Conservation (phyloP, 2,888 invertebrate genomes). For the Melipona bicolor region DNA sequence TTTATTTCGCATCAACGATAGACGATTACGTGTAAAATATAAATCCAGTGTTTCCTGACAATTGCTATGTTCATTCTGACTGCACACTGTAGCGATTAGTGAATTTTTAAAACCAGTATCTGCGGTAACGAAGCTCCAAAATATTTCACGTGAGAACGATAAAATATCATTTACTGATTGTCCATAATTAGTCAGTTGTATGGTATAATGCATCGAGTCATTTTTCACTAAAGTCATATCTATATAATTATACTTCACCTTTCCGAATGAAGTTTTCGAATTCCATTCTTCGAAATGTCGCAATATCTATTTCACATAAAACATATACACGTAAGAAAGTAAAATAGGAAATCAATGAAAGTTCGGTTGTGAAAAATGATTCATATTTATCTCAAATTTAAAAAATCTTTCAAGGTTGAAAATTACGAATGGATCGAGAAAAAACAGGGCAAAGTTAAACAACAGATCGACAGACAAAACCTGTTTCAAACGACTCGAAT, state of each 20-base stretch:
- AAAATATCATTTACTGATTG: constrained; percentile 24
- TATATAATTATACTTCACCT: constrained; percentile 39
- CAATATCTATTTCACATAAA: constrained; percentile 33
- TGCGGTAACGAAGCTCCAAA: constrained; percentile 19
- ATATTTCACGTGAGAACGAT: constrained; percentile 37
- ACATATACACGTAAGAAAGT: neutral
- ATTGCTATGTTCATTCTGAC: constrained; percentile 9
- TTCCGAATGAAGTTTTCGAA: neutral
- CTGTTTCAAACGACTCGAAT: no score
- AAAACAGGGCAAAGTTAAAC: neutral
- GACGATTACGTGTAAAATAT: neutral
- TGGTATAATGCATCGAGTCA: constrained; percentile 5
- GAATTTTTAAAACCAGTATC: neutral
- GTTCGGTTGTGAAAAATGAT: neutral
- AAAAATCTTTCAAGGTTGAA: neutral
- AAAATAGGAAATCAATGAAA: neutral
- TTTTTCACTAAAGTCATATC: constrained; percentile 35
- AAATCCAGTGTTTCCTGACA: constrained; percentile 28
- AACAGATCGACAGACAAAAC: neutral
- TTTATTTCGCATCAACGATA: constrained; percentile 9
- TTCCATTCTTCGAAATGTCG: constrained; percentile 42
- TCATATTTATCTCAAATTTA: neutral
- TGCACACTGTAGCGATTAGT: constrained; percentile 33
- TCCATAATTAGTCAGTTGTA: constrained; percentile 42
- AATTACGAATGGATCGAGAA: neutral